Evolutionary conservation across 2,113 vertebrate genomes (phyloP).

Genomic region (Eonycteris spelaea): DNA sequence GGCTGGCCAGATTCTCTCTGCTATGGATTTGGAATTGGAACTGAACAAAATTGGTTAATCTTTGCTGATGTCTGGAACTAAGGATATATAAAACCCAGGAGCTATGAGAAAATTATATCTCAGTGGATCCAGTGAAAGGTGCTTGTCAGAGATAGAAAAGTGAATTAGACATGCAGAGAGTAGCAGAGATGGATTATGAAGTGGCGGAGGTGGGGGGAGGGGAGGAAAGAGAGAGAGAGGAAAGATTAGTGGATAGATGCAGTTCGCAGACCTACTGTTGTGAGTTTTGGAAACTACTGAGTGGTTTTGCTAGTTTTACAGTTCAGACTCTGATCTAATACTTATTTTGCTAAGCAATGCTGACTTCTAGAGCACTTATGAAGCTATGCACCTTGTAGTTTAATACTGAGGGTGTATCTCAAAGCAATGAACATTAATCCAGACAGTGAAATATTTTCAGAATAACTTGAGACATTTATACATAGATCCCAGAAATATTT

Average conservation of each 20-base stretch:
- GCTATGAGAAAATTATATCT: neutral
- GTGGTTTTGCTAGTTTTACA: neutral
- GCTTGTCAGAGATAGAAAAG: neutral
- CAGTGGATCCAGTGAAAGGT: neutral
- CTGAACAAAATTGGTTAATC: neutral
- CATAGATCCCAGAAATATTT: neutral
- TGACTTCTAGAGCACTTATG: neutral
- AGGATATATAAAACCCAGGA: neutral
- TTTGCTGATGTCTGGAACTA: neutral
- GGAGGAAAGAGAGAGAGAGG: neutral
- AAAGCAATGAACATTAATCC: neutral
- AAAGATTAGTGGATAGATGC: neutral
- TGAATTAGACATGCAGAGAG: constrained; percentile 26
- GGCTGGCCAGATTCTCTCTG: neutral
- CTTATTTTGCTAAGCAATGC: neutral
- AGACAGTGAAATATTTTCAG: neutral
- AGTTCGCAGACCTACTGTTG: neutral
- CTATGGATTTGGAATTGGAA: neutral
- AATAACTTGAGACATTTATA: neutral
- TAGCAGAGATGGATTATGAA: neutral
- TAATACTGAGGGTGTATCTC: neutral
- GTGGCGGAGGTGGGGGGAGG: neutral
- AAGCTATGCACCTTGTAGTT: neutral
- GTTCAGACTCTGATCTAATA: neutral
- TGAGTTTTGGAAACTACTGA: neutral